Conservation (phyloP, 2,888 invertebrate species). For the Branchinecta sandiegonensis region DNA sequence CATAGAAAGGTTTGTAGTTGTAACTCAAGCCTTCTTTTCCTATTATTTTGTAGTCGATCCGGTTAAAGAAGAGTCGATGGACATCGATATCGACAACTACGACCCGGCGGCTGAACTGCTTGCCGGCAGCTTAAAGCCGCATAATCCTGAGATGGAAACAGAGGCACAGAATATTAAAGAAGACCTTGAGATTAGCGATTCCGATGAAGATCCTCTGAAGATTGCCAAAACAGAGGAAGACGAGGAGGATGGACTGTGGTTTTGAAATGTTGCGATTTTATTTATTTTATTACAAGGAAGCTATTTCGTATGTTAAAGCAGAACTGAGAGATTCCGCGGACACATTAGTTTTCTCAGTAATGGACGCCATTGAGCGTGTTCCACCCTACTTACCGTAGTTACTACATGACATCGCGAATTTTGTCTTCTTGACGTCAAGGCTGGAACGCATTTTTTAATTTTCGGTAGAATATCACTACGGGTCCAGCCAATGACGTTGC, state of each 20-base stretch:
- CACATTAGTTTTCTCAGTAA: too few species aligned
- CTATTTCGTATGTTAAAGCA: too few species aligned
- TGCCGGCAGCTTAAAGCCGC: conserved; percentile 25
- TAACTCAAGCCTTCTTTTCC: too few species aligned
- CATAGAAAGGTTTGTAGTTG: too few species aligned
- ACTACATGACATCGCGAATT: too few species aligned
- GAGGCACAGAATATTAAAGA: conserved; percentile 45
- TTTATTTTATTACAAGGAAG: neutral
- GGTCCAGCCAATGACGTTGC: too few species aligned
- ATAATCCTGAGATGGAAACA: conserved; percentile 22
- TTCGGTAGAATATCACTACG: too few species aligned
- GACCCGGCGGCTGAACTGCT: conserved; percentile 42
- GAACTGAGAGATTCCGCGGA: too few species aligned
- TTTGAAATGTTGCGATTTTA: conserved; percentile 34
- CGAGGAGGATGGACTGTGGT: conserved; percentile 43
- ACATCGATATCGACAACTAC: conserved; percentile 58
- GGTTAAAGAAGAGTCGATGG: conserved; percentile 45
- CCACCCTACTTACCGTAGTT: too few species aligned
- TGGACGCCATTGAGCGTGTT: too few species aligned
- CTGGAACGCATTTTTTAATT: too few species aligned
- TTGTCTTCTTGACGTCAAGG: too few species aligned
- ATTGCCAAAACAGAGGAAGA: conserved; percentile 38
- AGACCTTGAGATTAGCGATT: conserved; percentile 61
- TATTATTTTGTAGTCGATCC: neutral
- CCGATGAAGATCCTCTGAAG: conserved; percentile 41